Conservation (phyloP, 53 echinoderm and acorn worm species). For the Temnopleurus reevesii region DNA sequence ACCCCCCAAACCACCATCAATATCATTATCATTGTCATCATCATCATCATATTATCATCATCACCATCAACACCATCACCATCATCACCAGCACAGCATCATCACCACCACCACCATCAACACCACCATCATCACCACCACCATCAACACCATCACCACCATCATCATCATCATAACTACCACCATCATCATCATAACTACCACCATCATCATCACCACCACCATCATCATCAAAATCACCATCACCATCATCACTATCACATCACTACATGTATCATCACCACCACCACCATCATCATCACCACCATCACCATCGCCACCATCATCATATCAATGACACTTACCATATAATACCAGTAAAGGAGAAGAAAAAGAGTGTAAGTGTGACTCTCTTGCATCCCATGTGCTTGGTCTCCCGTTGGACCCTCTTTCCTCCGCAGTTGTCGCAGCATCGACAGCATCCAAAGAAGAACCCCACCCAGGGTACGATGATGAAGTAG, state of each 20-base stretch:
- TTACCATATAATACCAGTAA: slow-evolving; percentile 86
- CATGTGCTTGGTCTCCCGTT: slow-evolving; percentile 70
- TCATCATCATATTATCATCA: too few relatives aligned
- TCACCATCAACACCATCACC: too few relatives aligned
- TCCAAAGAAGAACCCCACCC: slow-evolving; percentile 71
- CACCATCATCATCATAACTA: too few relatives aligned
- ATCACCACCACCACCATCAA: neutral
- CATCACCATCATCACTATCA: too few relatives aligned
- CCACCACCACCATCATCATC: neutral
- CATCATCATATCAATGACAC: too few relatives aligned
- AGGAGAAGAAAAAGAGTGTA: slow-evolving; percentile 70
- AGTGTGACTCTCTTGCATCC: slow-evolving; percentile 78
- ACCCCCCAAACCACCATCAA: neutral
- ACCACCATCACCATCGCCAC: neutral
- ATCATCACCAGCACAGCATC: neutral
- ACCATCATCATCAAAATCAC: too few relatives aligned
- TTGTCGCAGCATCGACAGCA: slow-evolving; percentile 92
- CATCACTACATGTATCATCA: too few relatives aligned
- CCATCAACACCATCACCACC: neutral
- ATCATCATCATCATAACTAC: too few relatives aligned
- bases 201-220: too few relatives aligned
- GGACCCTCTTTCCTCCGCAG: slow-evolving; percentile 94
- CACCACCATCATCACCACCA: neutral
- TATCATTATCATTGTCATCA: neutral
- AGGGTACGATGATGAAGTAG: slow-evolving; percentile 70